phyloP scores from a whole-genome alignment of 2,888 invertebrate genomes.

The Itoplectis maculator region DNA sequence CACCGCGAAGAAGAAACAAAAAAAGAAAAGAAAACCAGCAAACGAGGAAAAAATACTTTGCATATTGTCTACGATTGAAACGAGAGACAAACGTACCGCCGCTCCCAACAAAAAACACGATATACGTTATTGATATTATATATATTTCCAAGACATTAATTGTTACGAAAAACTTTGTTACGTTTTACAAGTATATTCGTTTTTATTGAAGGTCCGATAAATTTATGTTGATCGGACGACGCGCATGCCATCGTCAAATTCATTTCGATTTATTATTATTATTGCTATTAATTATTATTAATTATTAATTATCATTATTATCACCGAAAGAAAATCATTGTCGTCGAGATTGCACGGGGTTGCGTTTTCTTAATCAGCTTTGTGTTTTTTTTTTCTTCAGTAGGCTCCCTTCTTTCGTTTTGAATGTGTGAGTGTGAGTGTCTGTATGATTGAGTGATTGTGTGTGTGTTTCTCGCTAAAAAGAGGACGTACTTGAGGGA shows the following conservation, averaged over 20 bases:
- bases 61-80: constrained; percentile 27
- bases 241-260: constrained; percentile 60
- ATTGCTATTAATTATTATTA: constrained; percentile 44
- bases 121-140: constrained; percentile 65
- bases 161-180: constrained; percentile 69
- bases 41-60: constrained; percentile 20
- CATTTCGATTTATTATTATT: constrained; percentile 38
- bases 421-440: background rate
- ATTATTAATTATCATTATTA: constrained; percentile 8
- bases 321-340: constrained; percentile 24
- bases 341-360: constrained; percentile 52
- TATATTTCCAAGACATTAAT: constrained; percentile 66
- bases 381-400: constrained; percentile 21
- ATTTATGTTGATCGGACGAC: constrained; percentile 48
- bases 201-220: constrained; percentile 64
- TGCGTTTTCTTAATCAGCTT: constrained; percentile 22
- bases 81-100: constrained; percentile 45
- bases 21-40: background rate
- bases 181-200: constrained; percentile 71
- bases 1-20: constrained; percentile 9
- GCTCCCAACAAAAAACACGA: constrained; percentile 55
- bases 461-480: constrained; percentile 13
- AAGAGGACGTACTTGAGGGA: constrained; percentile 38
- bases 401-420: constrained; percentile 3
- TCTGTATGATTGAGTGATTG: background rate